Evolutionary conservation across 2,888 invertebrate species (phyloP), one percentile per base, ranked within the genome.

Genomic region (Actias luna): DNA sequence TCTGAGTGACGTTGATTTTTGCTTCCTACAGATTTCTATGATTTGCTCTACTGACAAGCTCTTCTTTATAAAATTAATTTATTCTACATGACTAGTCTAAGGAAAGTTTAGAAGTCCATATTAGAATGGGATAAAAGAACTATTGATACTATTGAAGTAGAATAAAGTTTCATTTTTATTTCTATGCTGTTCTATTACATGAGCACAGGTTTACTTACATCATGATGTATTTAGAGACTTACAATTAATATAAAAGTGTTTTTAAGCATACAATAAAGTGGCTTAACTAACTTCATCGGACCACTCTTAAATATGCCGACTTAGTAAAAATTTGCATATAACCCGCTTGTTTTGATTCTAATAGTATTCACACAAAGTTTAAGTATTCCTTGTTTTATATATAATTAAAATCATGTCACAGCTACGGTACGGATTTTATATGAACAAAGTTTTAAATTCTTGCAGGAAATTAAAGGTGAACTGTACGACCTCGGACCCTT

Each of bases 401-500:
- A n/a, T n/a, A n/a, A n/a, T n/a, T n/a, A n/a, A n/a, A n/a, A n/a
- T n/a, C n/a, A n/a, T n/a, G n/a, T n/a, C n/a, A n/a, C n/a, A n/a
- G n/a, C n/a, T 7, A 7, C 33, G 1, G 5, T 33, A 33, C 12
- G 7, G n/a, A 33, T 5, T 7, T 33, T 33, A 33, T 33, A 33
- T 33, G 64, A 75, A 75, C 83, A 85, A 88, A 83, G 83, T 81
- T 83, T 78, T 77, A 74, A 79, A 82, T 80, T 83, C 80, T 74
- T 72, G 72, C 75, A 82, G 80, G 88, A 88, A 89, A 87, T 81
- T 85, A 85, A 36, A 39, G 52, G 35, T 83, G 71, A 80, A 85
- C 79, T 85, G 87, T 84, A 82, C 79, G 84, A 79, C 76, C 72
- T 72, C 77, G 79, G 91, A 89, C 90, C 90, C 90, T 88, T 90